Evolutionary conservation across 2,113 vertebrate species (phyloP).

Genomic region (Cathartes aura): DNA sequence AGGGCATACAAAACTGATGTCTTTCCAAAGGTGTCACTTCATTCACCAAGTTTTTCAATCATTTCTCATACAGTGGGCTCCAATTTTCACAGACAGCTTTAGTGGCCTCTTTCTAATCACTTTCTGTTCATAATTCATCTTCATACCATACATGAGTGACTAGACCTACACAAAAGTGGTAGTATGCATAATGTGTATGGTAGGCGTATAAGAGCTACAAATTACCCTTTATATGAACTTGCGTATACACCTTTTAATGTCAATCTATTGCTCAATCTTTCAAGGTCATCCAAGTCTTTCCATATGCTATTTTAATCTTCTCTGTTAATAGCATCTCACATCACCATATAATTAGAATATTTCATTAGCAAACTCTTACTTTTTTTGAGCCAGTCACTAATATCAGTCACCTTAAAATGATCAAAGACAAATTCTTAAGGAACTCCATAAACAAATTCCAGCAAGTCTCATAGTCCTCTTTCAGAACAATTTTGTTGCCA

Average conservation of each 20-base stretch:
- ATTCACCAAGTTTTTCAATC: not conserved
- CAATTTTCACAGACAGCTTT: not conserved
- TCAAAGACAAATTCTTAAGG: not conserved
- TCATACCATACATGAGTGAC: not conserved
- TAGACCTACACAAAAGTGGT: not conserved
- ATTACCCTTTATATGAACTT: not conserved
- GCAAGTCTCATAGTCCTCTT: not conserved
- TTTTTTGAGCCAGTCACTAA: not conserved
- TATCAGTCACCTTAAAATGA: not conserved
- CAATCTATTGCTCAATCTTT: not conserved
- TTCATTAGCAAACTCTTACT: not conserved
- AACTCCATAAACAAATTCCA: not conserved
- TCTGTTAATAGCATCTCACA: not conserved
- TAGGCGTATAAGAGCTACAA: not conserved
- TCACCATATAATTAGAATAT: not conserved
- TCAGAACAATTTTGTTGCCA: not conserved
- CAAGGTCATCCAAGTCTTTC: not conserved
- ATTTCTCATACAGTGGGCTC: not conserved
- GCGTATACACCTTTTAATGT: not conserved
- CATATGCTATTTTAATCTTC: not conserved
- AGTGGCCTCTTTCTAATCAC: not conserved
- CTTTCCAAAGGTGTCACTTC: not conserved
- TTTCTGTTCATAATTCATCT: not conserved
- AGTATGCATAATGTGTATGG: not conserved
- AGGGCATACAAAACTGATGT: not conserved